Base-by-base conservation (phyloP, 2,113 vertebrate species). In the Atrichornis clamosus region DNA sequence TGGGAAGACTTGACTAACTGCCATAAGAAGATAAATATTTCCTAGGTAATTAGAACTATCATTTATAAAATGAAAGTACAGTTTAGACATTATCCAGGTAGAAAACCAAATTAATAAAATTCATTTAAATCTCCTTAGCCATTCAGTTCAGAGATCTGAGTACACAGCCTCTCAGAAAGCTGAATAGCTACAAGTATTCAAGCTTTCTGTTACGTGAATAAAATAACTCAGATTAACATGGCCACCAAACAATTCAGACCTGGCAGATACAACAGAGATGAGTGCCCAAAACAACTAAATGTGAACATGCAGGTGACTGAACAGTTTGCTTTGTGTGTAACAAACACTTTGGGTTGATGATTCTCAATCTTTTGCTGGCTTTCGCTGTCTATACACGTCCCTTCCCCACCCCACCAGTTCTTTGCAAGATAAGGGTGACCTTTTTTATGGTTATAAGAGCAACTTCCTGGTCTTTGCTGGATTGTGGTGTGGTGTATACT, bases 321-420 rank as follows among this genome's bases (percentile, higher is more conserved):
- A 74, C 17, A 49, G 18, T 53, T 37, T 50, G 8, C 4, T 69
- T 53, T 0, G 0, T 81, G n/a, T 52, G 1, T 5, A 65, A 37
- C 4, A 49, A 81, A 50, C 11, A 24, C 5, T 46, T 39, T 6
- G 33, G 74, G 5, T 1, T 63, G 21, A 59, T 15, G 23, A 44
- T 28, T 88, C 35, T 55, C 20, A 68, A 32, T 33, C 13, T 67
- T 78, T 32, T 56, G 2, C 11, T 68, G 30, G 11, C 15, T 87
- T 56, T 79, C 4, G 3, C 28, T 24, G 13, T 7, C 41, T 44
- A 20, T 24, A 5, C 2, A 76, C 68, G 15, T 49, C 20, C 44
- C 78, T 89, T 28, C 5, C 3, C 6, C n/a, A 37, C 10, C 1
- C 8, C 19, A 56, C 3, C 2, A 35, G 11, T 56, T 78, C 20